Evolutionary conservation across 2,888 invertebrate species (phyloP), one percentile per base, ranked within the genome.

Genomic region (Microchrysa polita): DNA sequence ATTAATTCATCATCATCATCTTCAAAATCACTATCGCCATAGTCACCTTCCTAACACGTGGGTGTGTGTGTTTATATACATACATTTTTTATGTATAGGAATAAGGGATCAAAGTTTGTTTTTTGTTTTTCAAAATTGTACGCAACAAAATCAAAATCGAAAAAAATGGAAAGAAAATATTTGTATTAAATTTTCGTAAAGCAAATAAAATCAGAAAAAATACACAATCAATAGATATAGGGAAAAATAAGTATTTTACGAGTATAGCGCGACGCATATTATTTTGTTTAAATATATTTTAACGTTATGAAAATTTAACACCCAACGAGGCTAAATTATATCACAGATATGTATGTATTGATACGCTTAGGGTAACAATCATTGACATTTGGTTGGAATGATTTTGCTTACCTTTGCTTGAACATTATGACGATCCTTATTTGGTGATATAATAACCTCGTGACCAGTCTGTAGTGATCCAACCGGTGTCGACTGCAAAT

Each of bases 401-500:
- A n/a, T 2, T 48, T 48, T 10, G 12, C 81, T 87, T 87, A 94
- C 93, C 92, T 93, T 93, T 84, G 91, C 91, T 84, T 91, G 90
- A 79, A 92, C 88, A 81, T 90, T 90, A 87, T 93, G 92, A 85
- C 93, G 89, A 85, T 95, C 95, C 82, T 95, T 90, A 86, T 93
- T 94, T 79, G 95, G 95, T 80, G 96, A 95, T 80, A 94, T 92
- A 79, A 96, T 92, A 79, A 94, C 91, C 87, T 96, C 96, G 84
- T 95, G 95, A 80, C 93, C 93, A 79, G 95, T 95, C 87, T 94
- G 95, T 82, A 95, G 88, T 67, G 96, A 95, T 82, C 95, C 95
- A 82, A 96, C 94, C 76, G 96, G 95, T 77, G 96, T 96, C 79
- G 95, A 95, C 96, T 96, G 90, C n/a, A 78, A 89, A 89, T 79